Base-by-base conservation (phyloP, 2,113 vertebrate species). In the Urocitellus parryii region DNA sequence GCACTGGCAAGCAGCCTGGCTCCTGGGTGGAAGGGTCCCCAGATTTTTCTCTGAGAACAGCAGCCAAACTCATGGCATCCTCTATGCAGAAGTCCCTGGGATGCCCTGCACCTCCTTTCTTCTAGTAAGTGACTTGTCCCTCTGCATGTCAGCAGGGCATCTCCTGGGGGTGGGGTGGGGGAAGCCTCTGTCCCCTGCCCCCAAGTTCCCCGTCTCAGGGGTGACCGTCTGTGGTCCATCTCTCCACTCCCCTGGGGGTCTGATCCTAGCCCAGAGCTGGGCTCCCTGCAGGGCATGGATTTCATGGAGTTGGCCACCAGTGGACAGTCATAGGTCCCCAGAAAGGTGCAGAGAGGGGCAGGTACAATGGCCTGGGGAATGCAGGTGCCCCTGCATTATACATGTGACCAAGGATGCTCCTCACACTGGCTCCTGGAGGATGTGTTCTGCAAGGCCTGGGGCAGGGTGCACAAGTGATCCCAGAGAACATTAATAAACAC, bases 401-500 rank as follows among this genome's bases (percentile, higher is more conserved):
- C 8, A 17, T 37, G 65, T 79, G 68, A 4, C 0, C 87, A 73
- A 4, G 0, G 5, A 67, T 42, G 88, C 68, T 61, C 51, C 51
- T 65, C 77, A 9, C 39, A 20, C 56, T 45, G 3, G 22, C 70
- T 37, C 13, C 13, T n/a, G 22, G 74, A 65, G 56, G 39, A 29
- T 73, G 20, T 79, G 70, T 78, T 16, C 78, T 63, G 81, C 74
- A 88, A 93, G n/a, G 74, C 93, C 90, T 94, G 80, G 27, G 94
- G 90, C 37, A 56, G 83, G 86, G 63, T 79, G 91, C 78, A 78
- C 53, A 72, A 96, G 83, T 53, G 72, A 97, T 92, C 8, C 2
- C 53, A 67, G 90, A 96, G 80, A 84, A 22, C 51, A 93, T 93
- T 96, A 84, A 73, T n/a, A 76, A 24, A 48, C 95, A 83, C 27